These are phyloP conservation scores for Suricata suricatta DNA, from an alignment of 2,113 vertebrate species.

Conservation along the genomic window DNA sequence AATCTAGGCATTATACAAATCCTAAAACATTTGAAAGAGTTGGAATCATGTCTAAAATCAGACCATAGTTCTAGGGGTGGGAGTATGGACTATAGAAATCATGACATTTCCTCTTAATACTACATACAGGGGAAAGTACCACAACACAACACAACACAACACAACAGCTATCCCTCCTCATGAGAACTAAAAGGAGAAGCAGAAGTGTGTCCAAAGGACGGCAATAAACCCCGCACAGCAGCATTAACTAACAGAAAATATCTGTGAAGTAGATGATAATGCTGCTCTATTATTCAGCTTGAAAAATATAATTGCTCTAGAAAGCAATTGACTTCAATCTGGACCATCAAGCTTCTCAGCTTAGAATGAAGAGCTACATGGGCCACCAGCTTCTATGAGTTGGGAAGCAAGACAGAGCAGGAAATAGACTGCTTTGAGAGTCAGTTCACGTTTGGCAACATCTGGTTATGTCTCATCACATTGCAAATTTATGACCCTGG, in stretches of 20 bases:
- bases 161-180: neutral
- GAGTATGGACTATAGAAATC: neutral
- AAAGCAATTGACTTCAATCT: neutral
- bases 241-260: neutral
- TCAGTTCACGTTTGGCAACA: conserved; percentile 84
- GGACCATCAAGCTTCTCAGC: neutral
- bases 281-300: neutral
- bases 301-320: neutral
- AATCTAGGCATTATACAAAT: neutral
- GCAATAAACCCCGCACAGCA: neutral
- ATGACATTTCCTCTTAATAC: neutral
- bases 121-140: neutral
- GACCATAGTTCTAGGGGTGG: no score
- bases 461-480: conserved; percentile 88
- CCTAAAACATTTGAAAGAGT: neutral
- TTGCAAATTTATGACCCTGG: conserved; percentile 87
- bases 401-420: conserved; percentile 65
- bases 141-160: no score
- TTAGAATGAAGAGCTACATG: neutral
- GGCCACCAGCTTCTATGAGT: conserved; percentile 65
- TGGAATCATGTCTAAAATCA: neutral
- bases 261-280: neutral
- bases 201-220: neutral
- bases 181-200: neutral
- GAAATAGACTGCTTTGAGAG: conserved; percentile 76